Conservation (phyloP, 2,113 vertebrate genomes). For the Ramphastos sulfuratus region DNA sequence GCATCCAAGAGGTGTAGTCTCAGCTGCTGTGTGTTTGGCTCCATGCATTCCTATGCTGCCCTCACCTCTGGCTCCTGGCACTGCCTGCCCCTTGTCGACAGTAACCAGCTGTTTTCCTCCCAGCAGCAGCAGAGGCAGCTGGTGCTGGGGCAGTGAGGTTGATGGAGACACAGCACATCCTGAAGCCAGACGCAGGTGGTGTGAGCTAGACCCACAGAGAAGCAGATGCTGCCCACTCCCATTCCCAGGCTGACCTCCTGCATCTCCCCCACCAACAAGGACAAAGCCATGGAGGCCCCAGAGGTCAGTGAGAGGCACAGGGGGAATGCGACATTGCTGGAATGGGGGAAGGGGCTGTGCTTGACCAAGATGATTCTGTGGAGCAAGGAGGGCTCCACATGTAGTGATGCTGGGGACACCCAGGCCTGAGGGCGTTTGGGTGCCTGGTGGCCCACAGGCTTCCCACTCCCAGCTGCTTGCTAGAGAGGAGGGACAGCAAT, state of each 20-base stretch:
- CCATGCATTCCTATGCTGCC: rapidly evolving
- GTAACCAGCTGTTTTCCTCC: slow-evolving; percentile 77
- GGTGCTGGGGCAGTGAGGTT: slow-evolving; percentile 68
- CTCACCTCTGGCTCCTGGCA: slow-evolving; percentile 76
- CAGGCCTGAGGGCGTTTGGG: neutral
- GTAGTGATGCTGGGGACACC: neutral
- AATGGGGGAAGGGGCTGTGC: neutral
- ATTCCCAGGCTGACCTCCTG: slow-evolving; percentile 78
- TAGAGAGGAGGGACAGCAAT: neutral
- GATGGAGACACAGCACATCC: slow-evolving; percentile 74
- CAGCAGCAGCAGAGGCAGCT: slow-evolving; percentile 78
- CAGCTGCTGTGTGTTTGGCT: neutral
- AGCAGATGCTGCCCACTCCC: slow-evolving; percentile 64
- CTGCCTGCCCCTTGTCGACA: slow-evolving; percentile 26
- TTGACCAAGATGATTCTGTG: neutral
- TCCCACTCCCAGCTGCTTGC: neutral
- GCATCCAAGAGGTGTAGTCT: neutral
- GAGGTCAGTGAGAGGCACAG: neutral
- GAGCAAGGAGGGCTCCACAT: neutral
- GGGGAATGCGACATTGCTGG: rapidly evolving
- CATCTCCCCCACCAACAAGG: slow-evolving; percentile 76
- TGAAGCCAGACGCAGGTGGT: slow-evolving; percentile 67
- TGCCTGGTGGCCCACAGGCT: neutral
- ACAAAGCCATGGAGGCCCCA: slow-evolving; percentile 63
- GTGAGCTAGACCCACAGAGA: slow-evolving; percentile 76